Evolutionary conservation across 2,797 vertebrate genomes (phyloP), one percentile per base, ranked within the genome.

Genomic region (Onychomys leucogaster): DNA sequence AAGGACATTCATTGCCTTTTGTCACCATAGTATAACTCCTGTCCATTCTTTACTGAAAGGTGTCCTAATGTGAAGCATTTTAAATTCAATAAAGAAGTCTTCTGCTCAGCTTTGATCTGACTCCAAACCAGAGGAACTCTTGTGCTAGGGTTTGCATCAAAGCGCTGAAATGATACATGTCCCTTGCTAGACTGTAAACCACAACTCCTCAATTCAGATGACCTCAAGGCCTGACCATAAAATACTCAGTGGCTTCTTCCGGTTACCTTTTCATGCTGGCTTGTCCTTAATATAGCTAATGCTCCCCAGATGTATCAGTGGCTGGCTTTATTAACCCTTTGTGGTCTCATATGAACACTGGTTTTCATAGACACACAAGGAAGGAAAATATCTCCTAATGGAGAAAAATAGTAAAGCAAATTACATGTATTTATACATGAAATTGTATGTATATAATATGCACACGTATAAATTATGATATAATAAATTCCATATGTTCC

Each of bases 201-300:
- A 0, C 96, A 97, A 46, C 87, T 55, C 83, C 91, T 95, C 92
- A 69, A 96, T 97, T 95, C 94, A 91, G 83, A 97, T 95, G 94
- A 97, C 96, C 96, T 97, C 95, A 97, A 95, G 95, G 55, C 88
- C 88, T 97, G 96, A 98, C 97, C 95, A 95, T 75, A 97, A 96
- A 95, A 87, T 65, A 90, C 91, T 95, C 96, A 95, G 89, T 87
- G 49, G 89, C 84, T 97, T 88, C 97, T 96, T 97, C 96, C 59
- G 34, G 94, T 93, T 94, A 96, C 94, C 96, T 97, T 97, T 96
- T 69, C 93, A 82, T 85, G 89, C 80, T 95, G 88, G 92, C 94
- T 87, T 88, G 83, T 96, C 96, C 91, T 97, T 95, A 96, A 69
- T 92, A 93, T 97, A 97, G 97, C 71, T 97, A 96, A 98, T 96